Evolutionary conservation across 2,113 vertebrate genomes (phyloP), one percentile per base, ranked within the genome.

Genomic region (Hippocampus comes): DNA sequence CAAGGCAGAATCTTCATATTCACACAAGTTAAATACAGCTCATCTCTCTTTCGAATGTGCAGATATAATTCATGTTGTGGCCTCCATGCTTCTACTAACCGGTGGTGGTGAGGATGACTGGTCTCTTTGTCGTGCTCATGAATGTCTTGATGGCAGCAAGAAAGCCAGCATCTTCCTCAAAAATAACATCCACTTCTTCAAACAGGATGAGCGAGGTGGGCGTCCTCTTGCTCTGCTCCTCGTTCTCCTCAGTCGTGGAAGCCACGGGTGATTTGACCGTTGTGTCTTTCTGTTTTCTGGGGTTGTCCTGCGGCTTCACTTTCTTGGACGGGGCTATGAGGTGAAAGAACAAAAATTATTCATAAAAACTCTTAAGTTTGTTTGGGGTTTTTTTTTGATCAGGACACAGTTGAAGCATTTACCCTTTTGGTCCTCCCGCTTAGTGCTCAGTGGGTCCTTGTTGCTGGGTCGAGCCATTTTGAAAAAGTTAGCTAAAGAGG

Each of bases 151-250:
- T 89, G 75, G 97, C 96, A 81, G 89, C 93, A 63, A 99, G 86
- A 92, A 99, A 99, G 20, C 97, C 97, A 63, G 84, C 88, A 88
- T 99, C 97, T 72, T 99, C 97, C 23, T 99, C 97, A 89, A 99
- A 97, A 88, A 98, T 96, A 55, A 99, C 91, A 82, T 99, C 96
- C 72, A 98, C 97, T 93, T 99, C 97, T 89, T 99, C 97, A 84
- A 99, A 99, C 71, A 99, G 93, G 85, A 99, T 99, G 9, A 99
- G 96, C 15, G 95, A 99, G 0, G 96, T 99, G 48, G 97, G 94
- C 0, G 84, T 93, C 90, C 94, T 98, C 75, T 94, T 95, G 72
- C 69, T 94, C 57, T 88, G 88, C 64, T 98, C 96, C 56, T 95
- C 95, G 18, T 68, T 77, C 57, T 89, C 85, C 88, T 88, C 86